Base-by-base conservation (phyloP, 1,140 invertebrate species). In the Drosophila arawakana region DNA sequence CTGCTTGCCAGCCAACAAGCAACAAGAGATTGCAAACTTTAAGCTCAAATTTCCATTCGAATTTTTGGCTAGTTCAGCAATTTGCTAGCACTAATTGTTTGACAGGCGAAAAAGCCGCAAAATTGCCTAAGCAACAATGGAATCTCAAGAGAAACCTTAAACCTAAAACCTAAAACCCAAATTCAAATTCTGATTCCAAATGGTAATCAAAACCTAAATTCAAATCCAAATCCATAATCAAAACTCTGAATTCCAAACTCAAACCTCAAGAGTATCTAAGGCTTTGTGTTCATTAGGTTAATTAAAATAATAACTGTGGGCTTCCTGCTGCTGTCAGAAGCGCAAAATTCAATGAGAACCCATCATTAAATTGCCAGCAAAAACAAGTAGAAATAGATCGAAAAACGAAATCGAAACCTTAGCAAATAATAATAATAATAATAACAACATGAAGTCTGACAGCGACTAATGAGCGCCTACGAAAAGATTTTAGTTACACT, bases 231-330 rank as follows among this genome's bases (percentile, higher is more conserved):
- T 5, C 10, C 25, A 54, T 47, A 37, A 25, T 25, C 71, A 44
- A 50, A 15, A 13, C n/a, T 41, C n/a, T 8, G 43, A 49, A 8
- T 13, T 46, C 18, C 25, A 5, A 30, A 30, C 25, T 30, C 25
- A 30, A 30, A 30, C 25, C 25, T 30, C 25, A 30, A 30, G 25
- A 3, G 25, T 30, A 30, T 30, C 25, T 30, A 30, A 30, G 25
- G 25, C 25, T 30, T 30, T 30, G 25, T 55, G 68, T 81, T 82
- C 83, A 86, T 86, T 88, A 82, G 83, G 68, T 88, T 88, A 86
- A 86, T 88, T 86, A 86, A 88, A 86, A 80, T 78, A 79, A 86
- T 81, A 86, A 76, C 47, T 78, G 67, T 49, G 62, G 67, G 73
- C 67, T 78, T 85, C 73, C 79, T 79, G 83, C 82, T 88, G 82